Conservation (phyloP, 2,888 invertebrate genomes). For the Polydrusus tereticollis region DNA sequence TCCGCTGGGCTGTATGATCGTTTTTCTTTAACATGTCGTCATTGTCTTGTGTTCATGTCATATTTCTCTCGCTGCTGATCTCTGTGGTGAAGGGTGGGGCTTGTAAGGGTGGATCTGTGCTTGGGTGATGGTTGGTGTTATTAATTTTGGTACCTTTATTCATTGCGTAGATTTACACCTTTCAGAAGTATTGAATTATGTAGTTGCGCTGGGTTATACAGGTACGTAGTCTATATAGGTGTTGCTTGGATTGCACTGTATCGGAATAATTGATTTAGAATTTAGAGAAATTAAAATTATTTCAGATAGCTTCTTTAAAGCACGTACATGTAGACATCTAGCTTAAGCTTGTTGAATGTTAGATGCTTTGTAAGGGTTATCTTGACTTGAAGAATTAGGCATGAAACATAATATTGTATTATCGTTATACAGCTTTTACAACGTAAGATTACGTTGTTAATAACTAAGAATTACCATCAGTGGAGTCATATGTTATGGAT, state of each 20-base stretch:
- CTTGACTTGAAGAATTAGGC: too few species aligned
- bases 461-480: too few species aligned
- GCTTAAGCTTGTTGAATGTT: too few species aligned
- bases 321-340: too few species aligned
- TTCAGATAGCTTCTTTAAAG: too few species aligned
- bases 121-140: conserved; percentile 7
- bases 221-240: not conserved
- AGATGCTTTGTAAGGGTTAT: too few species aligned
- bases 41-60: conserved; percentile 5
- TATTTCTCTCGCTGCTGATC: not conserved
- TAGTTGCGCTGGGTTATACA: not conserved
- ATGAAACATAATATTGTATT: too few species aligned
- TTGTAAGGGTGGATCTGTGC: not conserved
- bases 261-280: too few species aligned
- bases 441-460: too few species aligned
- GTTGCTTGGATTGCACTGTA: not conserved
- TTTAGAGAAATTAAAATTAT: too few species aligned
- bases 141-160: not conserved
- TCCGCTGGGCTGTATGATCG: conserved; percentile 16
- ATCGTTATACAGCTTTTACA: too few species aligned
- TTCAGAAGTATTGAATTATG: not conserved
- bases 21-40: conserved; percentile 20
- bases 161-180: not conserved
- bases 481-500: too few species aligned
- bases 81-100: not conserved